Conservation (phyloP, 2,113 vertebrate species). For the Zingel zingel region DNA sequence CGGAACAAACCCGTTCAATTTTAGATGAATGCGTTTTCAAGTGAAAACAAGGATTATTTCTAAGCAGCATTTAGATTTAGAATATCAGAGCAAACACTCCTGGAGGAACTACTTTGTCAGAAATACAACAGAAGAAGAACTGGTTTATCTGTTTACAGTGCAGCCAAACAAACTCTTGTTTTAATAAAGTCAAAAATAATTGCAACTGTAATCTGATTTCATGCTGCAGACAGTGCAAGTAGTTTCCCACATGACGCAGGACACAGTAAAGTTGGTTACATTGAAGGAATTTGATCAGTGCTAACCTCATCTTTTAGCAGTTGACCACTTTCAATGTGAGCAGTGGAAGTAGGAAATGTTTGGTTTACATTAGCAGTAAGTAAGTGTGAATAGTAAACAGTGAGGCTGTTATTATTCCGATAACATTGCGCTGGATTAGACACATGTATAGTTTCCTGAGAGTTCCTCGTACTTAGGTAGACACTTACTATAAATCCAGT, state of each 20-base stretch:
- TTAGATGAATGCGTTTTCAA: not conserved
- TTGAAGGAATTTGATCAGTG: not conserved
- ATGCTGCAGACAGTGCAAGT: not conserved
- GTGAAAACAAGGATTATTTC: not conserved
- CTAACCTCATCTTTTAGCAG: not conserved
- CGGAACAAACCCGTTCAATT: slow-evolving; percentile 1
- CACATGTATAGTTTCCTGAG: not conserved
- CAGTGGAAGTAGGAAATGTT: not conserved
- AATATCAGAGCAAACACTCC: too few species aligned
- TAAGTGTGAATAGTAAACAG: not conserved
- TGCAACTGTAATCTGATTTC: too few species aligned
- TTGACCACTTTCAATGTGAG: not conserved
- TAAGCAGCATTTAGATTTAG: not conserved
- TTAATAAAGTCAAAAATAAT: not conserved
- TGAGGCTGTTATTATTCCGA: not conserved
- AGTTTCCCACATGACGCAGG: not conserved
- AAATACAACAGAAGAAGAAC: too few species aligned
- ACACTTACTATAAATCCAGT: not conserved
- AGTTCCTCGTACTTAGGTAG: not conserved
- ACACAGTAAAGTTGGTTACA: not conserved
- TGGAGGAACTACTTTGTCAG: too few species aligned
- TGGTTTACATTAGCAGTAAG: not conserved
- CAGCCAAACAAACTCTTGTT: not conserved
- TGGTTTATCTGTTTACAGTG: not conserved
- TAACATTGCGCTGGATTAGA: not conserved